Evolutionary conservation across 1,140 invertebrate genomes (phyloP).

Genomic region (Diplogasteroides magnus): DNA sequence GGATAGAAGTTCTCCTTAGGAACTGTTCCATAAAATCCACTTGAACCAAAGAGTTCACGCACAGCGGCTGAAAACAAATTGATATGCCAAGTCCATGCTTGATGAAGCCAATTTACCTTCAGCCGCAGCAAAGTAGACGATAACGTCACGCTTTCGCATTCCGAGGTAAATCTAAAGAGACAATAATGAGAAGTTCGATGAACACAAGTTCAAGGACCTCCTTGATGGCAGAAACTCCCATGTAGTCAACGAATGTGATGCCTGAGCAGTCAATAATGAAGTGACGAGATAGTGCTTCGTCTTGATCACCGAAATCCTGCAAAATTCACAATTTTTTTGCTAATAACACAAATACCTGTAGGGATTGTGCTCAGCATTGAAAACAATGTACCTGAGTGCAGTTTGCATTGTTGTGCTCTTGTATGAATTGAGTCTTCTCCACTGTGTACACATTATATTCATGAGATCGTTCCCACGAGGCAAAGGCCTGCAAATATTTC

Average conservation of each 20-base stretch:
- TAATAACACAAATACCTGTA: no score
- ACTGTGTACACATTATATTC: constrained; percentile 21
- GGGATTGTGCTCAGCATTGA: no score
- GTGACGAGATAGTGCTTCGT: constrained; percentile 30
- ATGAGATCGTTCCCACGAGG: constrained; percentile 23
- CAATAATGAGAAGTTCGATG: neutral
- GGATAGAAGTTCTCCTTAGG: constrained; percentile 51
- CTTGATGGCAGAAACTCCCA: constrained; percentile 52
- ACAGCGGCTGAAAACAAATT: constrained; percentile 46
- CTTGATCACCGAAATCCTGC: no score
- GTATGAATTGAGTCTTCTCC: neutral
- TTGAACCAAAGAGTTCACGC: constrained; percentile 44
- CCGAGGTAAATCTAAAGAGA: constrained; percentile 37
- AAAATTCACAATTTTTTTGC: no score
- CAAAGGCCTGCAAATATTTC: constrained; percentile 32
- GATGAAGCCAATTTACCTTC: no score
- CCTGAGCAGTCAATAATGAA: constrained; percentile 54
- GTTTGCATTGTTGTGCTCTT: no score
- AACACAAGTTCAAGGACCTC: constrained; percentile 28
- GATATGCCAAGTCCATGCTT: no score
- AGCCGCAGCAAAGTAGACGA: constrained; percentile 52
- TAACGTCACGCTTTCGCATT: constrained; percentile 30
- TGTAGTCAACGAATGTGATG: constrained; percentile 54
- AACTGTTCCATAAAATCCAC: constrained; percentile 42
- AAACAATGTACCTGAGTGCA: no score